Evolutionary conservation across 2,888 invertebrate genomes (phyloP).

Genomic region (Dynastes maya): DNA sequence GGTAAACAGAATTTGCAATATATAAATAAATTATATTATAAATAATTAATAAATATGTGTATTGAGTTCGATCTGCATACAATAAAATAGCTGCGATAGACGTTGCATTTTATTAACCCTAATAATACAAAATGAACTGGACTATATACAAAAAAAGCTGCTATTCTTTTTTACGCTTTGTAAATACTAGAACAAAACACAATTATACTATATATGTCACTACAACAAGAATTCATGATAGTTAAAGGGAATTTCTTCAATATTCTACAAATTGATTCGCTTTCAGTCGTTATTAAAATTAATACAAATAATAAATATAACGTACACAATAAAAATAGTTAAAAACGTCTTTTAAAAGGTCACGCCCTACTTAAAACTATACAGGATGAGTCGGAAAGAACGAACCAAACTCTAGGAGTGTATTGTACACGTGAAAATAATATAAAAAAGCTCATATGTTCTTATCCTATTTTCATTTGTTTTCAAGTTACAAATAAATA

Average conservation of each 20-base stretch:
- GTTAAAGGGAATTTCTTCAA: too few species aligned
- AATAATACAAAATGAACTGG: not conserved
- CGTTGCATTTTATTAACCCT: too few species aligned
- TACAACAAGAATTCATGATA: too few species aligned
- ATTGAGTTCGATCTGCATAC: not conserved
- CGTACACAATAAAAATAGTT: not conserved
- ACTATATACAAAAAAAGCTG: not conserved
- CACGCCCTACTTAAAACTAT: not conserved
- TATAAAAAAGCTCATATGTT: too few species aligned
- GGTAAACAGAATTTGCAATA: constrained; percentile 33
- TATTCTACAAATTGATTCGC: too few species aligned
- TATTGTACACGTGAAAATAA: too few species aligned
- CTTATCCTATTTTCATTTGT: too few species aligned
- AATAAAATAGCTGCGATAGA: constrained; percentile 1
- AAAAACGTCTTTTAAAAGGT: not conserved
- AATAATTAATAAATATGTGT: constrained; percentile 36
- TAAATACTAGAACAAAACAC: not conserved
- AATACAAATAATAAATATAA: not conserved
- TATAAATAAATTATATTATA: constrained; percentile 40
- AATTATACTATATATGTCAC: too few species aligned
- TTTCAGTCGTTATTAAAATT: not conserved
- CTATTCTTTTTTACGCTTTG: too few species aligned
- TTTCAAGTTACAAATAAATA: too few species aligned
- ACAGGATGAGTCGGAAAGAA: too few species aligned
- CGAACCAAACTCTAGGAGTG: too few species aligned